These are phyloP conservation scores for Apeira syringaria DNA, from an alignment of 2,888 invertebrate genomes.

Conservation along the genomic window DNA sequence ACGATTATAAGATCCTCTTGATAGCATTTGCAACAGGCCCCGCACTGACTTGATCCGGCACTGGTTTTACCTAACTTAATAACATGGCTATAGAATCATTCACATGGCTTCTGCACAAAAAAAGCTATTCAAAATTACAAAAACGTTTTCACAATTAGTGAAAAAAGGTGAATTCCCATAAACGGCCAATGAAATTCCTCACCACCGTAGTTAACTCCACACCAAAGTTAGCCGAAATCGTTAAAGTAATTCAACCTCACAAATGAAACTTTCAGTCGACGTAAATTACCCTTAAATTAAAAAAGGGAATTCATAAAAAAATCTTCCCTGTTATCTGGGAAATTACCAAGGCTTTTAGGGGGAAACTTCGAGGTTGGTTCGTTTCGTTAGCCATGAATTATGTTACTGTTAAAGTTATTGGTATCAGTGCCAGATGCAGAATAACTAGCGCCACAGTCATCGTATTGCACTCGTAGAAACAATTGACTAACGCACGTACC, in stretches of 20 bases:
- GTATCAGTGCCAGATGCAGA: too few species aligned
- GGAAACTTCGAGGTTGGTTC: slow-evolving; percentile 40
- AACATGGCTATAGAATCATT: too few species aligned
- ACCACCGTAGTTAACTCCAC: slow-evolving; percentile 41
- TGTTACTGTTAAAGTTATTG: slow-evolving; percentile 23
- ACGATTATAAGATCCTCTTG: too few species aligned
- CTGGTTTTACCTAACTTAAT: too few species aligned
- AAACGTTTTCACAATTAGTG: slow-evolving; percentile 33
- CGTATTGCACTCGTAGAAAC: too few species aligned
- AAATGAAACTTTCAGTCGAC: slow-evolving; percentile 50
- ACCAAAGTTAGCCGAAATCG: slow-evolving; percentile 44
- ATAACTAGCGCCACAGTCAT: too few species aligned
- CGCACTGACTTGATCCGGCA: too few species aligned
- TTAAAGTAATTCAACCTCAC: slow-evolving; percentile 55
- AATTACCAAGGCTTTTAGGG: slow-evolving; percentile 38
- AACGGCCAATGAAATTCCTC: slow-evolving; percentile 40
- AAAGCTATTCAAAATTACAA: not conserved
- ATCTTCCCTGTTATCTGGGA: slow-evolving; percentile 38
- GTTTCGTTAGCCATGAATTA: slow-evolving; percentile 25
- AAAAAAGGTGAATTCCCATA: slow-evolving; percentile 34
- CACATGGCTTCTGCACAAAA: too few species aligned
- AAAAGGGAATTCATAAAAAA: slow-evolving; percentile 48
- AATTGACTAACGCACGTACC: too few species aligned
- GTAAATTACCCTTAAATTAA: slow-evolving; percentile 53
- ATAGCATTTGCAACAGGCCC: too few species aligned